These are phyloP conservation scores for Indicator maculatus DNA, from an alignment of 2,113 vertebrate genomes.

Conservation along the genomic window DNA sequence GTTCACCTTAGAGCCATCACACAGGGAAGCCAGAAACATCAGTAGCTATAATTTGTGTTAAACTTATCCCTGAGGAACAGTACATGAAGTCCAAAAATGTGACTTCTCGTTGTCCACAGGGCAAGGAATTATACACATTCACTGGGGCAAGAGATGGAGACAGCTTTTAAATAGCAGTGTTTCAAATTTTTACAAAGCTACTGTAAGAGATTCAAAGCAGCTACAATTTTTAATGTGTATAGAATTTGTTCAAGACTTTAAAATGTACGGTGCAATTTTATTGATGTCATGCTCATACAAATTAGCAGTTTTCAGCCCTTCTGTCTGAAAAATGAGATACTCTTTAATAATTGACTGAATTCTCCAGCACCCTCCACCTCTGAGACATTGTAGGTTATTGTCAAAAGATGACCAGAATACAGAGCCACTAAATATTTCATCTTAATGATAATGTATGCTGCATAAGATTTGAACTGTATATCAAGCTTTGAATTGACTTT, in stretches of 20 bases:
- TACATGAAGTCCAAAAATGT: neutral
- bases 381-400: slow-evolving; percentile 55
- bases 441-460: slow-evolving; percentile 60
- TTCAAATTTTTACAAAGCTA: slow-evolving; percentile 41
- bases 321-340: slow-evolving; percentile 54
- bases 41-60: slow-evolving; percentile 25
- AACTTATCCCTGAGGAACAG: slow-evolving; percentile 41
- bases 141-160: neutral
- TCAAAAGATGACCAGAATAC: slow-evolving; percentile 63
- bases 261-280: slow-evolving; percentile 46
- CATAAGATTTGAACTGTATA: slow-evolving; percentile 42
- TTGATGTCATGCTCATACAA: slow-evolving; percentile 38
- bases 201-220: slow-evolving; percentile 33
- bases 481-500: slow-evolving; percentile 56
- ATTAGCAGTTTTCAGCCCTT: slow-evolving; percentile 28
- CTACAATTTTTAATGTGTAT: slow-evolving; percentile 32
- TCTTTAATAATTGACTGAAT: slow-evolving; percentile 63
- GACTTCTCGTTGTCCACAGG: slow-evolving; percentile 16
- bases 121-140: slow-evolving; percentile 19
- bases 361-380: slow-evolving; percentile 42
- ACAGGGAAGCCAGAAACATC: neutral
- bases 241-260: slow-evolving; percentile 34
- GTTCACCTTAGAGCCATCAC: slow-evolving; percentile 26
- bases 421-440: slow-evolving; percentile 65
- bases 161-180: slow-evolving; percentile 35